Evolutionary conservation across 2,113 vertebrate genomes (phyloP), one percentile per base, ranked within the genome.

Genomic region (Elaphurus davidianus): DNA sequence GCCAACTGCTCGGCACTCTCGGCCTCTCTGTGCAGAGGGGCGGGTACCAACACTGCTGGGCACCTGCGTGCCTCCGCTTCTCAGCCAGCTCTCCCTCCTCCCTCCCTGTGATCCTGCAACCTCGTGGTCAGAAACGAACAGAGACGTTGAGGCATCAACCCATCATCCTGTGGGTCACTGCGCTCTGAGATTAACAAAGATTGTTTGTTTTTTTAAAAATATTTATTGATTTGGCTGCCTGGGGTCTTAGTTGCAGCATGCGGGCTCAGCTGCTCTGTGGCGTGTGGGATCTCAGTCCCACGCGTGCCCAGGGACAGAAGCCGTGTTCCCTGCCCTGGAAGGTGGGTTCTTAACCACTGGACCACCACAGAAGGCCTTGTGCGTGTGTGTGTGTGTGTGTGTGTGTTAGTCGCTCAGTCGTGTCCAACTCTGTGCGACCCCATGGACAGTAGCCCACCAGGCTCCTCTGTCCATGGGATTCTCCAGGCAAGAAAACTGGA

Each of bases 131-230:
- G 1, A 84, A 47, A 43, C 9, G 30, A 12, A 50, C 5, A 74
- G 52, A 27, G 12, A 5, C 3, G 5, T 13, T 1, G 11, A 60
- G 5, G 57, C 0, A 2, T n/a, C n/a, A n/a, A n/a, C n/a, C n/a
- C n/a, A n/a, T 43, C 15, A 40, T 83, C 28, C 8, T 30, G 9
- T 23, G 28, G n/a, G 78, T 40, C 55, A 60, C 1, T 3, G 30
- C 14, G 40, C 19, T 67, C 3, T 15, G 12, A 81, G 28, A 62
- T 45, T 81, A 43, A 55, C 59, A 25, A 74, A 25, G 5, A 1
- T 76, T 27, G 71, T 2, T 27, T 43, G 10, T 15, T 76, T 43
- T 25, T 76, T 27, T 57, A 0, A 52, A 71, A 12, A 23, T 57
- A 23, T 25, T 43, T 43, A 43, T 43, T 76, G 27, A 76, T 76